phyloP scores from a whole-genome alignment of 2,888 invertebrate genomes.

The Melanostoma mellinum region DNA sequence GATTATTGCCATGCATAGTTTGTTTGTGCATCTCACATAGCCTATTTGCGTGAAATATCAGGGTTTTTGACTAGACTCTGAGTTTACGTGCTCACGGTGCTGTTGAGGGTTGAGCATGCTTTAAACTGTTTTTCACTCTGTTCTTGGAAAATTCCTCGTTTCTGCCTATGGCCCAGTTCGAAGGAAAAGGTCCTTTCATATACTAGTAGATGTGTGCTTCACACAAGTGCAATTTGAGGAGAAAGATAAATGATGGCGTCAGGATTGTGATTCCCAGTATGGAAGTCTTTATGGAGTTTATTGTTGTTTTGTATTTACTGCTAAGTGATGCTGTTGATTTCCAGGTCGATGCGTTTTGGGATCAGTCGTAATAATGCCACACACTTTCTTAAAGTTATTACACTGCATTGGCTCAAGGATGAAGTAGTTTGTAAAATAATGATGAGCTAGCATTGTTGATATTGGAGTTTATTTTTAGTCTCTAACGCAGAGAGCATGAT shows the following conservation, averaged over 20 bases:
- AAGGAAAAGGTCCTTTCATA: slow-evolving; percentile 18
- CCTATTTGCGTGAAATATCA: too few relatives aligned
- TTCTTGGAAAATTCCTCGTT: too few relatives aligned
- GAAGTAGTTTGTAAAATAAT: slow-evolving; percentile 5
- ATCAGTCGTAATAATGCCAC: slow-evolving; percentile 50
- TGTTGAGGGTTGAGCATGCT: too few relatives aligned
- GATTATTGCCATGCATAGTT: neutral
- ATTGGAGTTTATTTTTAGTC: too few relatives aligned
- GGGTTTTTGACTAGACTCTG: too few relatives aligned
- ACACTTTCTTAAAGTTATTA: neutral
- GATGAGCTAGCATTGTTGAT: too few relatives aligned
- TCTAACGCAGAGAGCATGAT: too few relatives aligned
- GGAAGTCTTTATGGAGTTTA: slow-evolving; percentile 26
- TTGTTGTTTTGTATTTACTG: slow-evolving; percentile 1
- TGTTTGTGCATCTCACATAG: neutral
- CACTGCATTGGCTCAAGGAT: slow-evolving; percentile 26
- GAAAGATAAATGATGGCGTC: slow-evolving; percentile 47
- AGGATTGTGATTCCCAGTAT: slow-evolving; percentile 22
- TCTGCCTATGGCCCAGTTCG: slow-evolving; percentile 9
- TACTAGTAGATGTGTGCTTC: slow-evolving; percentile 18
- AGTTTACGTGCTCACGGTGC: too few relatives aligned
- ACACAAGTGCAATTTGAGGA: slow-evolving; percentile 11
- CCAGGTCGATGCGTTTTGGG: slow-evolving; percentile 56
- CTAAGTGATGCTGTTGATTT: slow-evolving; percentile 23
- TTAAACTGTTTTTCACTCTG: too few relatives aligned